Evolutionary conservation across 2,797 vertebrate genomes (phyloP), one percentile per base, ranked within the genome.

Genomic region (Enteromius mattozi): DNA sequence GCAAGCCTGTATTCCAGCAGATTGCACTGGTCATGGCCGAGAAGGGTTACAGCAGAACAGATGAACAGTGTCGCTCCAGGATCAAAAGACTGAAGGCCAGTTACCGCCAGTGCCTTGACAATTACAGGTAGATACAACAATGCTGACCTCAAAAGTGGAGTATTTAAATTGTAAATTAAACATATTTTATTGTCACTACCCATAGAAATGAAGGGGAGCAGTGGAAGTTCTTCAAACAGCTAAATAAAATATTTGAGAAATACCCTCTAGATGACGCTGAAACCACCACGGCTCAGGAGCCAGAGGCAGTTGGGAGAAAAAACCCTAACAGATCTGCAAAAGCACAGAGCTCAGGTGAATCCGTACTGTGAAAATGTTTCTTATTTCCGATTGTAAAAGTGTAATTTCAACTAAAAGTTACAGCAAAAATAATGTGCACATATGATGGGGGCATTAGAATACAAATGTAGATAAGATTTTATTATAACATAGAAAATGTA

Each of bases 31-130:
- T 90, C 54, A 92, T 95, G 92, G 65, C 85, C 45, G 90, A 83
- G 85, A 91, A 92, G 83, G 94, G 94, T 51, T 94, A 91, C 90
- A 75, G 83, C 78, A 93, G 94, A 78, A 93, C 92, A 0, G 91
- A 93, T 0, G 92, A 92, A 33, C 94, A 95, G 88, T 95, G 94
- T 80, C 94, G 93, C 92, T 94, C 89, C 86, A 90, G 94, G 74
- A 92, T 95, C 37, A 95, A 95, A 89, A 92, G 93, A 88, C 92
- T 95, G 66, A 93, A 91, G 85, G 92, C 92, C 71, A 94, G 91
- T 79, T 95, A 94, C 89, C 86, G 92, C 63, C 92, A 93, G 61
- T 94, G 92, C 81, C 86, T 92, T 0, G 92, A 94, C 4, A 92
- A 92, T 87, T 91, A 85, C 80, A 93, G 86, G 94, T 95, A 88